These are phyloP conservation scores for Heliconius melpomene DNA, from an alignment of 1,140 invertebrate genomes.

Conservation along the genomic window DNA sequence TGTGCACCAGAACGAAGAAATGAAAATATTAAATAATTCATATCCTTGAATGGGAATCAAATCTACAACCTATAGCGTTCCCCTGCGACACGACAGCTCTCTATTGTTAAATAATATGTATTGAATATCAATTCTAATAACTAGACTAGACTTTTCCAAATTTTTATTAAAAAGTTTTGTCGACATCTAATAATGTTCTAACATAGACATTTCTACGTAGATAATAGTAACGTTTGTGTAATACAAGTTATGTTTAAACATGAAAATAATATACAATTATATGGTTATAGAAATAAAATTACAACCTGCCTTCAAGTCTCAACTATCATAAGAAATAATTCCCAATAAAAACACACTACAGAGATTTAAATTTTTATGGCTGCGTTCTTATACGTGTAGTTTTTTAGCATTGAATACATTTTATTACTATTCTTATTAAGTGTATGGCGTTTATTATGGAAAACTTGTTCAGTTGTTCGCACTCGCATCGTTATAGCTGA, in stretches of 20 bases:
- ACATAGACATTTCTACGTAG: neutral
- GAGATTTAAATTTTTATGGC: neutral
- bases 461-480: constrained; percentile 22
- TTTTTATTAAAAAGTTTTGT: neutral
- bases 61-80: too few relatives aligned
- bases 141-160: too few relatives aligned
- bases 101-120: too few relatives aligned
- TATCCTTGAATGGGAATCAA: too few relatives aligned
- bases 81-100: too few relatives aligned
- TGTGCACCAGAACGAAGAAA: too few relatives aligned
- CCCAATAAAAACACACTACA: neutral
- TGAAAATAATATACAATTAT: neutral
- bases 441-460: constrained; percentile 22
- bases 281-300: neutral
- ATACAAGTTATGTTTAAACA: neutral
- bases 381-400: neutral
- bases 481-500: constrained; percentile 21
- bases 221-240: neutral
- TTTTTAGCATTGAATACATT: constrained; percentile 22
- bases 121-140: too few relatives aligned
- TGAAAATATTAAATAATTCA: too few relatives aligned
- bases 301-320: neutral
- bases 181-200: neutral
- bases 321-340: constrained; percentile 1
- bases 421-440: constrained; percentile 20